A percentile compares a stretch with the other conserved stretches of the same genome.
phyloP scores from a whole-genome alignment of 2,888 invertebrate species.

The Eilema sororculum region DNA sequence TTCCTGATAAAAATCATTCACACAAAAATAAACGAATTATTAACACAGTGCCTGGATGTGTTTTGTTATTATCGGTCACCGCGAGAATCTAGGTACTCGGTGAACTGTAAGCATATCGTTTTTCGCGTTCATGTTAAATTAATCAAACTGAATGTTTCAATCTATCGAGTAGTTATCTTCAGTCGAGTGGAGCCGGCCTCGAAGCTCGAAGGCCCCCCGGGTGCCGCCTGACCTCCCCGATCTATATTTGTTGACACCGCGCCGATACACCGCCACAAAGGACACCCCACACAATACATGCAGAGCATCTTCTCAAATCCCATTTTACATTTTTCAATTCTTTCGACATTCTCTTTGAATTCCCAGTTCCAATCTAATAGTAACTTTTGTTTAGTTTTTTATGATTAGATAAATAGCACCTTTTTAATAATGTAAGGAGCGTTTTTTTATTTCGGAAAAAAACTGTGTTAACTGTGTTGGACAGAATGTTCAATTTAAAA shows the following conservation, averaged over 20 bases:
- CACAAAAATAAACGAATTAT: not conserved
- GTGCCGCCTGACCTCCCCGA: slow-evolving; percentile 55
- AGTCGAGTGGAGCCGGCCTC: slow-evolving; percentile 52
- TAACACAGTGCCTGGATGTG: not conserved
- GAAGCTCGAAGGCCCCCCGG: slow-evolving; percentile 52
- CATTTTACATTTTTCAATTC: slow-evolving; percentile 32
- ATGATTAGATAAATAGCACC: not conserved
- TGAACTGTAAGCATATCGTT: slow-evolving; percentile 26
- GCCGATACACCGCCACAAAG: slow-evolving; percentile 52
- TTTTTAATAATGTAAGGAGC: not conserved
- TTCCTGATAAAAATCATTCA: too few species aligned
- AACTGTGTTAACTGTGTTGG: not conserved
- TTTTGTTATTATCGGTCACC: not conserved
- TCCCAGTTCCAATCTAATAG: slow-evolving; percentile 2
- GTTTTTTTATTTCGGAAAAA: too few species aligned
- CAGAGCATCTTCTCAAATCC: slow-evolving; percentile 31
- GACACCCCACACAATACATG: slow-evolving; percentile 36
- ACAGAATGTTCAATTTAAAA: too few species aligned
- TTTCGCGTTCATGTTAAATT: slow-evolving; percentile 53
- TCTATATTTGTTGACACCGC: slow-evolving; percentile 64
- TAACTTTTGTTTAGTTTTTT: not conserved
- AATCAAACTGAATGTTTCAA: slow-evolving; percentile 67
- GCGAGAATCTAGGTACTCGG: slow-evolving; percentile 22
- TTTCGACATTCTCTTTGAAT: slow-evolving; percentile 15
- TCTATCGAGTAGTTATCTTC: slow-evolving; percentile 57